phyloP scores from a whole-genome alignment of 92 coral and sea anemone species.

The Palythoa caribaeorum region DNA sequence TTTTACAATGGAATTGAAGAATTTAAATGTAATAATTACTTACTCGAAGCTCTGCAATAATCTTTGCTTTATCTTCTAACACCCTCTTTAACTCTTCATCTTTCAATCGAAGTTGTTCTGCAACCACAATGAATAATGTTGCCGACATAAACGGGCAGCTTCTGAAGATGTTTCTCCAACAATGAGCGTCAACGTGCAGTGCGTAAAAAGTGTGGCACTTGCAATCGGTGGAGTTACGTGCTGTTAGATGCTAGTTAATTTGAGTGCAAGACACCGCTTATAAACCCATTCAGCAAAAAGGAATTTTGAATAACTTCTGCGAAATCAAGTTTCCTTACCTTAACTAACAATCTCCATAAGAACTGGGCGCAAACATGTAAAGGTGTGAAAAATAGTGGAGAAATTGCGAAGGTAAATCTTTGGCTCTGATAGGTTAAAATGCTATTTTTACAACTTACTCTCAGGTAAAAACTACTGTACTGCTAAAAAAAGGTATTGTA shows the following conservation, averaged over 20 bases:
- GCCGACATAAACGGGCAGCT: slow-evolving; percentile 40
- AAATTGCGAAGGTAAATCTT: too few species aligned
- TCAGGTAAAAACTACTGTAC: too few species aligned
- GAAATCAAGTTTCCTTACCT: not conserved
- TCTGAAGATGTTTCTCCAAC: slow-evolving; percentile 32
- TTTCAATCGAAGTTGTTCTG: slow-evolving; percentile 92
- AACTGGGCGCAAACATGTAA: not conserved
- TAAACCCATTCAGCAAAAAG: not conserved
- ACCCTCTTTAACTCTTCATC: slow-evolving; percentile 93
- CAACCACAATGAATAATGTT: slow-evolving; percentile 59
- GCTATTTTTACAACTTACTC: too few species aligned
- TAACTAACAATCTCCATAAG: not conserved
- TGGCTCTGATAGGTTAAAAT: too few species aligned
- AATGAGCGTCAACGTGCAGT: slow-evolving; percentile 36
- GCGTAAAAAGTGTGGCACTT: slow-evolving; percentile 2
- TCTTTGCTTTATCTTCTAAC: slow-evolving; percentile 93
- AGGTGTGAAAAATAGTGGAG: too few species aligned
- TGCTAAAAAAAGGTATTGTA: too few species aligned
- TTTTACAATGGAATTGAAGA: not conserved
- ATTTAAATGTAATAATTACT: not conserved
- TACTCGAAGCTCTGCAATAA: slow-evolving; percentile 95
- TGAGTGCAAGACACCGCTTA: not conserved
- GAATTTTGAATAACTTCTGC: not conserved
- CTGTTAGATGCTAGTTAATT: slow-evolving; percentile 25
- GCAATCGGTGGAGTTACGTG: slow-evolving; percentile 34